Conservation (phyloP, 2,888 invertebrate genomes). For the Elysia crispata region DNA sequence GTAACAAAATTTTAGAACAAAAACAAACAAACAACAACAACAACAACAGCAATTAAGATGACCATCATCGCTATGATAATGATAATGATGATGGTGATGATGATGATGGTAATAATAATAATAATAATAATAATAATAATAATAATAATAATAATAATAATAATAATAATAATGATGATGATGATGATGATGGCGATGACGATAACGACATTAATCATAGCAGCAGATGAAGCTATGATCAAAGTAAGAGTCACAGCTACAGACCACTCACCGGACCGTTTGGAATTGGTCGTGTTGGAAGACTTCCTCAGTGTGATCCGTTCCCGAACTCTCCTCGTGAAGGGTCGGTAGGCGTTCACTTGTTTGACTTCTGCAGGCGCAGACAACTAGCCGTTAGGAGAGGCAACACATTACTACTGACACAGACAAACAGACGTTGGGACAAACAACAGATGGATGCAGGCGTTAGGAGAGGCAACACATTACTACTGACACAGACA, state of each 20-base stretch:
- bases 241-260: too few species aligned
- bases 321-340: constrained; percentile 58
- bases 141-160: constrained; percentile 26
- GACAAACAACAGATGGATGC: too few species aligned
- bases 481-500: too few species aligned
- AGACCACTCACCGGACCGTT: constrained; percentile 10
- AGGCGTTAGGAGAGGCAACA: too few species aligned
- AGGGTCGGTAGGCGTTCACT: constrained; percentile 67
- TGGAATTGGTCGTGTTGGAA: constrained; percentile 58
- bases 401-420: too few species aligned
- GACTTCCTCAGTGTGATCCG: constrained; percentile 67
- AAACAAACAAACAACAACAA: too few species aligned
- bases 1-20: too few species aligned
- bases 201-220: not conserved
- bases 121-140: constrained; percentile 28
- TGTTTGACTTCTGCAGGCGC: constrained; percentile 67
- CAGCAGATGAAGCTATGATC: too few species aligned
- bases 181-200: constrained; percentile 33
- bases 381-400: too few species aligned
- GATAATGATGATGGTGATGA: not conserved
- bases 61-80: not conserved
- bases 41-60: too few species aligned
- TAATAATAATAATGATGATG: constrained; percentile 17
- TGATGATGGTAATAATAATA: constrained; percentile 15
- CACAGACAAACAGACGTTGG: too few species aligned